Conservation (phyloP, 2,888 invertebrate species). For the Thyatira batis region DNA sequence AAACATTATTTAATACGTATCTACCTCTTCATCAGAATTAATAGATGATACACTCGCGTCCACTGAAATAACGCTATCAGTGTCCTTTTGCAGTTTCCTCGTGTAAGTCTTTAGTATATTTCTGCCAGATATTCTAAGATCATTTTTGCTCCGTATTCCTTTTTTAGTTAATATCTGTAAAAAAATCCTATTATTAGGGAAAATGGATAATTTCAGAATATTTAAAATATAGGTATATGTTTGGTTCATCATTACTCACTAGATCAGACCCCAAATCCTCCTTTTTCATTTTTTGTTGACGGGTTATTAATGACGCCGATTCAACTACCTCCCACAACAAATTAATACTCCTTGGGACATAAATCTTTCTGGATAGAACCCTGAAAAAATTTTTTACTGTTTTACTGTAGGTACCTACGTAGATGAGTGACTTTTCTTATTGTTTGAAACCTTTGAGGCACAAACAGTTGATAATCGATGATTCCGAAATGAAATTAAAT, state of each 20-base stretch:
- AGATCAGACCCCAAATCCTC: slow-evolving; percentile 33
- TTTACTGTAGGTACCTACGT: too few species aligned
- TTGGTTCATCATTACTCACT: slow-evolving; percentile 37
- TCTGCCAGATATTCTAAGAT: slow-evolving; percentile 7
- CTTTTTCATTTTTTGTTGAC: slow-evolving; percentile 23
- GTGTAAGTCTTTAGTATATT: not conserved
- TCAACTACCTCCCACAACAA: slow-evolving; percentile 57
- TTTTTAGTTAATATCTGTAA: slow-evolving; percentile 36
- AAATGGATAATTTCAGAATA: not conserved
- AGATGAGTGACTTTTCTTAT: too few species aligned
- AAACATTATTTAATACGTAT: not conserved
- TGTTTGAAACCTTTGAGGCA: too few species aligned
- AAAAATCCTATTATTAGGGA: not conserved
- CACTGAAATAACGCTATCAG: not conserved
- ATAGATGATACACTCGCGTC: not conserved
- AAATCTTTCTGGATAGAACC: slow-evolving; percentile 47
- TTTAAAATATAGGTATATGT: not conserved
- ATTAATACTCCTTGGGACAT: slow-evolving; percentile 41
- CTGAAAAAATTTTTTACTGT: slow-evolving; percentile 31
- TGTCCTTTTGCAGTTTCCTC: not conserved
- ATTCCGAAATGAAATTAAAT: too few species aligned
- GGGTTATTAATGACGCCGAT: slow-evolving; percentile 11
- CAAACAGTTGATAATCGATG: too few species aligned
- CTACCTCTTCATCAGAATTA: not conserved
- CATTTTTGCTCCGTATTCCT: slow-evolving; percentile 27